Base-by-base conservation (phyloP, 2,888 invertebrate genomes). In the Macaria liturata region DNA sequence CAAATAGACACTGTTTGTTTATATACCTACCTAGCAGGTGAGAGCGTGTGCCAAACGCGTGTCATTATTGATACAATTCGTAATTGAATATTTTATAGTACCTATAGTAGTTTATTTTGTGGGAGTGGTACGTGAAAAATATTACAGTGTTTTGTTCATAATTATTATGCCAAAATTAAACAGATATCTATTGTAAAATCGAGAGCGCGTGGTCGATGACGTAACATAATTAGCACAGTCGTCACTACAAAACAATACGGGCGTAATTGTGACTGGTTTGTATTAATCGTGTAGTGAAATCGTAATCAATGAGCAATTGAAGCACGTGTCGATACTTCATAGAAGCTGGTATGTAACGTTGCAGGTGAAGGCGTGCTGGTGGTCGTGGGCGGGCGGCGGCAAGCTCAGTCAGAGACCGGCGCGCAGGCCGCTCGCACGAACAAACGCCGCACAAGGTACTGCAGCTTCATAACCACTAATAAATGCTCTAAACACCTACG, bases 341-440 rank as follows among this genome's bases (percentile, higher is more conserved):
- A 66, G 67, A 32, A 71, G 74, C 76, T 68, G 68, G 66, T 74
- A 46, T 82, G 82, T 81, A 83, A 81, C 77, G 75, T 83, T 87
- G 75, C 89, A 90, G 90, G 91, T 90, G 84, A 83, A 78, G 72
- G 66, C 71, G 75, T 69, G 63, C 70, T 72, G 70, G 70, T 69
- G 70, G 57, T 68, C 76, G 86, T 85, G 85, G 87, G 89, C 88
- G 85, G 83, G 76, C 78, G 71, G 73, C 70, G 72, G 69, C 60
- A 9, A 70, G 77, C 74, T 86, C 89, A 91, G 91, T 91, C 70
- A 88, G 85, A 89, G 86, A 76, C 83, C 79, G 91, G 91, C 91
- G 75, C 70, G 81, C 84, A 79, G 82, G 86, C 89, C 88, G 88
- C 88, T 90, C 91, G 88, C 91, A 91, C 91, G 91, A 91, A 84